These are phyloP conservation scores for Tursiops truncatus DNA, from an alignment of 2,113 vertebrate genomes.

Conservation along the genomic window DNA sequence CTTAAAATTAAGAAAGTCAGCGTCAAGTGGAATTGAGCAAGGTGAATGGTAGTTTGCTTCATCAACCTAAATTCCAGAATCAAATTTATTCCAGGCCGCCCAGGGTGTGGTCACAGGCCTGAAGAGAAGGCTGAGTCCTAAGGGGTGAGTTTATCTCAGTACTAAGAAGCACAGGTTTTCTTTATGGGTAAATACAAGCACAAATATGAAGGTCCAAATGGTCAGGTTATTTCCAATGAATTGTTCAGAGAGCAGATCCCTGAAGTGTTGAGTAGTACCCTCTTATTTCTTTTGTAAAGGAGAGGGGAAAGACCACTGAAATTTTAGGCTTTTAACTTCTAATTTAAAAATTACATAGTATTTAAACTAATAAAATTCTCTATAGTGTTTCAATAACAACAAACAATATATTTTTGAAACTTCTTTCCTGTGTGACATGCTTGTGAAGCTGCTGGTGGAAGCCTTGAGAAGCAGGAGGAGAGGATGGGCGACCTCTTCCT, in stretches of 20 bases:
- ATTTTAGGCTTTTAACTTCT: constrained; percentile 10
- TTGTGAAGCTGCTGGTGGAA: neutral
- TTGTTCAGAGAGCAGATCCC: neutral
- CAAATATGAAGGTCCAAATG: neutral
- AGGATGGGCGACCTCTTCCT: neutral
- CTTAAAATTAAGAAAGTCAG: neutral
- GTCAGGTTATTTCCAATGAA: neutral
- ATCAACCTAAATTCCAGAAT: constrained; percentile 39
- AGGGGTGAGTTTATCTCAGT: neutral
- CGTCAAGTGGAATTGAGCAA: neutral
- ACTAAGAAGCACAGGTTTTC: neutral
- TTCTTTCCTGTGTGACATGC: neutral
- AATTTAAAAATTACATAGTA: neutral
- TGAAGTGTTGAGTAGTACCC: neutral
- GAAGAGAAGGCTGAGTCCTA: neutral
- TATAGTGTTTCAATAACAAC: neutral
- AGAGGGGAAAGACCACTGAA: neutral
- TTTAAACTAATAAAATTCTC: constrained; percentile 5
- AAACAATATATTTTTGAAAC: neutral
- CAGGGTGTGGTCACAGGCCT: neutral
- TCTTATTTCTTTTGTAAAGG: constrained; percentile 1
- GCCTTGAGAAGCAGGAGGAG: neutral
- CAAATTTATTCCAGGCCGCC: neutral
- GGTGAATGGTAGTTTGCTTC: neutral
- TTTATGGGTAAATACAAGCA: neutral